Evolutionary conservation across 2,113 vertebrate genomes (phyloP).

Genomic region (Cebidichthys violaceus): DNA sequence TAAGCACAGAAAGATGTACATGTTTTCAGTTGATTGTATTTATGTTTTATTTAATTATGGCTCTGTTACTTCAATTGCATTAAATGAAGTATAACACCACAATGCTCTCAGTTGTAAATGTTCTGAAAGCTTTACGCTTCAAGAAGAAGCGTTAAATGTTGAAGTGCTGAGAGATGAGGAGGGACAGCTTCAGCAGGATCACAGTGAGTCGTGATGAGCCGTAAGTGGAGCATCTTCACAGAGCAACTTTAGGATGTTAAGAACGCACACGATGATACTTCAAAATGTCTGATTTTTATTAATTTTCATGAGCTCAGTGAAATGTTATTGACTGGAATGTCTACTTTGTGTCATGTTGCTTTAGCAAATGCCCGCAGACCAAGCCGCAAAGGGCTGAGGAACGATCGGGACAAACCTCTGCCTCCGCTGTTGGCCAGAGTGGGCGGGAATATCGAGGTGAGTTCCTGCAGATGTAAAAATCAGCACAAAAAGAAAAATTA

Average conservation of each 20-base stretch:
- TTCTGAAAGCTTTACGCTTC: slow-evolving; percentile 31
- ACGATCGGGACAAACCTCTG: slow-evolving; percentile 97
- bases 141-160: slow-evolving; percentile 38
- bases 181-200: slow-evolving; percentile 55
- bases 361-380: slow-evolving; percentile 91
- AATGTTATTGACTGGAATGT: background rate
- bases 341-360: background rate
- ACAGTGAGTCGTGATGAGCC: slow-evolving; percentile 28
- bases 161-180: slow-evolving; percentile 35
- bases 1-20: background rate
- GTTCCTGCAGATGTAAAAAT: slow-evolving; percentile 1
- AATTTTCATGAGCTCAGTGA: background rate
- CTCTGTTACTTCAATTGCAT: slow-evolving; percentile 28
- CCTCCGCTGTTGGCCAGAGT: slow-evolving; percentile 96
- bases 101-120: slow-evolving; percentile 43
- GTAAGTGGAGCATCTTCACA: slow-evolving; percentile 56
- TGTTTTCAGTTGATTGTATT: slow-evolving; percentile 25
- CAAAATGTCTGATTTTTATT: background rate
- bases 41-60: slow-evolving; percentile 23
- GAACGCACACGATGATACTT: slow-evolving; percentile 15
- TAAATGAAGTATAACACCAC: slow-evolving; percentile 35
- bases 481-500: background rate
- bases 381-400: slow-evolving; percentile 94
- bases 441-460: slow-evolving; percentile 98
- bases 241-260: slow-evolving; percentile 28